Base-by-base conservation (phyloP, 2,797 vertebrate genomes). In the Bradypus variegatus region DNA sequence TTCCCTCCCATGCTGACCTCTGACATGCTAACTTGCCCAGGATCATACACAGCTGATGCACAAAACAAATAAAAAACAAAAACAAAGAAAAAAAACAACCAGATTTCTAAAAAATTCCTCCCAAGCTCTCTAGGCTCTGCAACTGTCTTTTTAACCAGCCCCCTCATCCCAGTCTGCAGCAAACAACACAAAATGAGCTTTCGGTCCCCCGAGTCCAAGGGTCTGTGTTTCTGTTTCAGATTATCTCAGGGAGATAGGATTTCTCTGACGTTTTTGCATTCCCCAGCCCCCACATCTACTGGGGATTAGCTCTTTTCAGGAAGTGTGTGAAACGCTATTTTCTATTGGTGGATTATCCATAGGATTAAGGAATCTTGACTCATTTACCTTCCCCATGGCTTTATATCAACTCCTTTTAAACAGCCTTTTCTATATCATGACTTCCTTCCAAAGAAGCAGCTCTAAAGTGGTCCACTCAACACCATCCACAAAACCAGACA, bases 241-340 rank as follows among this genome's bases (percentile, higher is more conserved):
- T 96, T 96, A 93, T 94, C 95, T 95, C 95, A 95, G 72, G 94
- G 92, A 95, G 94, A 94, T 88, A 95, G 65, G 65, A 84, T 96
- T 95, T 94, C 95, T 64, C 94, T 75, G 94, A 80, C 12, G 13
- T 80, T 94, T 94, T 55, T 77, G 33, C 78, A 50, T 45, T 80
- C 58, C 79, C 73, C 70, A 18, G 11, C 58, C 86, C 85, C 64
- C 79, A 77, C 88, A 89, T 81, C 91, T 86, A 31, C 9, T 3
- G 81, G 92, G 95, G 94, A 94, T 95, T 94, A 95, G 88, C 88
- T 92, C 38, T 84, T 92, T 89, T 94, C 10, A 25, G 83, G 91
- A 96, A 96, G 91, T 33, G 83, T 6, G 95, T 2, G 90, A 95
- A 95, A 95, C 31, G 12, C 88, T 53, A 58, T 89, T 97, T 96